phyloP scores from a whole-genome alignment of 2,797 vertebrate genomes.

The Pangasius sanitwongsei region DNA sequence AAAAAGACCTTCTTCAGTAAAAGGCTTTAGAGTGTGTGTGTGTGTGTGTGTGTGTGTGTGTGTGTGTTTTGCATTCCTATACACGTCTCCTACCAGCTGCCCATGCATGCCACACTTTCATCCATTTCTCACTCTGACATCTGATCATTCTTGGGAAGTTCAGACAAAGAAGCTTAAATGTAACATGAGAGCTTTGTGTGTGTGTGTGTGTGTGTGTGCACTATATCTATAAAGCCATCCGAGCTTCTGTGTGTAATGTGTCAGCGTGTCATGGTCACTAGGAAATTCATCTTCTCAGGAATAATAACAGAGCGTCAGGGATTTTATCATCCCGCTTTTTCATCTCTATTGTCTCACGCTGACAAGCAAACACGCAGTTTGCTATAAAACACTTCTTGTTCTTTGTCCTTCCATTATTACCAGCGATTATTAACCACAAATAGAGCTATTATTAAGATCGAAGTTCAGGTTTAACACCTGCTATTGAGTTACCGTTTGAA shows the following conservation, averaged over 20 bases:
- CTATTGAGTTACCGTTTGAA: not conserved
- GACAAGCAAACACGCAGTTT: not conserved
- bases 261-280: not conserved
- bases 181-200: not conserved
- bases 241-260: not conserved
- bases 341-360: not conserved
- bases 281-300: not conserved
- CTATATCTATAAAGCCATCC: not conserved
- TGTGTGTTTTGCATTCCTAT: no score
- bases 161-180: not conserved
- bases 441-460: not conserved
- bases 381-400: no score
- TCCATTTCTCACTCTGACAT: not conserved
- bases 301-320: not conserved
- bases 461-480: conserved; percentile 18
- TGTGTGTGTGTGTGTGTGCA: not conserved
- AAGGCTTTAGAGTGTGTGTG: no score
- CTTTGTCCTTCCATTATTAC: no score
- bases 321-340: no score
- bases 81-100: not conserved
- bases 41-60: no score
- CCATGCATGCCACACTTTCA: not conserved
- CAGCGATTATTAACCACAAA: not conserved
- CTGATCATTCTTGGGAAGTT: not conserved
- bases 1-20: no score